A percentile compares a stretch with the other conserved stretches of the same genome.
Evolutionary conservation across 2,888 invertebrate species (phyloP).

Genomic region (Polydrusus pterygomalis): DNA sequence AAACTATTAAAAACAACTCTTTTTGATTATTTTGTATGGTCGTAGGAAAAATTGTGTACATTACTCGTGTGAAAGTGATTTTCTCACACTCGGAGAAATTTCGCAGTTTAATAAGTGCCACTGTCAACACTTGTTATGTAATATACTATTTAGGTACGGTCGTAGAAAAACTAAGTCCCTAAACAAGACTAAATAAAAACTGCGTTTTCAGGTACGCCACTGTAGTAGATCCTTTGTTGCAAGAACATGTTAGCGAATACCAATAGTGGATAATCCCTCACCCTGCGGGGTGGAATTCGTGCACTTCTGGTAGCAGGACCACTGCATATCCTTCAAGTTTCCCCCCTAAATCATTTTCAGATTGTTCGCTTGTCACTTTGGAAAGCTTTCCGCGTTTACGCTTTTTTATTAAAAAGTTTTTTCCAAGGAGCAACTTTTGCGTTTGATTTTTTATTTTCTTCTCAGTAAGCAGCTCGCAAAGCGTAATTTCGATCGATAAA

Average conservation of each 20-base stretch:
- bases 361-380: slow-evolving; percentile 53
- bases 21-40: too few relatives aligned
- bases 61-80: too few relatives aligned
- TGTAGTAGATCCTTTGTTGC: slow-evolving; percentile 58
- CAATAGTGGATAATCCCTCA: slow-evolving; percentile 70
- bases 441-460: slow-evolving; percentile 9
- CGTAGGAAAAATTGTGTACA: too few relatives aligned
- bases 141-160: too few relatives aligned
- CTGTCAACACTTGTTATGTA: too few relatives aligned
- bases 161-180: too few relatives aligned
- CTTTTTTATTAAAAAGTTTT: slow-evolving; percentile 52
- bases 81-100: too few relatives aligned
- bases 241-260: slow-evolving; percentile 69
- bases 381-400: slow-evolving; percentile 47
- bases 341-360: slow-evolving; percentile 51
- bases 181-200: neutral
- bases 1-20: too few relatives aligned
- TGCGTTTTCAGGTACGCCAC: neutral
- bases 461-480: neutral
- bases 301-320: slow-evolving; percentile 39
- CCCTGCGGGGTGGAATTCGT: slow-evolving; percentile 56
- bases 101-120: too few relatives aligned
- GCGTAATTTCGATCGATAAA: neutral
- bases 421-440: slow-evolving; percentile 28
- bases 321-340: slow-evolving; percentile 51